Evolutionary conservation across 2,888 invertebrate genomes (phyloP).

Genomic region (Scotopteryx bipunctaria): DNA sequence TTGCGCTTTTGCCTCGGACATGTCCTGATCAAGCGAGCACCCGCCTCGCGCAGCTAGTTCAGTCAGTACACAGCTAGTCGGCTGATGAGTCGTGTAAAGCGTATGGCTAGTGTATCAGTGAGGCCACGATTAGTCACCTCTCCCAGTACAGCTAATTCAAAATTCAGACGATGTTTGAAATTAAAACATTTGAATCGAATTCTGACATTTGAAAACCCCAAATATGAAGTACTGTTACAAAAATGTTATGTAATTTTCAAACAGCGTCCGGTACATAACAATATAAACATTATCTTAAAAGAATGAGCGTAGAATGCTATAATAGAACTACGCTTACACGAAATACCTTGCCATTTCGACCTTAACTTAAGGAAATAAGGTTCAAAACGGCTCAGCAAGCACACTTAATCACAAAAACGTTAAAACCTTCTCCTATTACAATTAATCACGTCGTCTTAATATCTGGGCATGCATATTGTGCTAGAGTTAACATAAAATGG

Average conservation of each 20-base stretch:
- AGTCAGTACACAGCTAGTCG: no score
- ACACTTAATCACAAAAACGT: slow-evolving; percentile 37
- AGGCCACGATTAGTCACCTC: slow-evolving; percentile 44
- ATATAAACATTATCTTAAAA: slow-evolving; percentile 46
- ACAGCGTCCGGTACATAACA: slow-evolving; percentile 55
- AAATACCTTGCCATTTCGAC: slow-evolving; percentile 20
- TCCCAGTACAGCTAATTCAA: slow-evolving; percentile 36
- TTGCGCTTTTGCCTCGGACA: no score
- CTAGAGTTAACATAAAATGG: slow-evolving; percentile 31
- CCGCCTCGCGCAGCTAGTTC: no score
- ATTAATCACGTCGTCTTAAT: slow-evolving; percentile 41
- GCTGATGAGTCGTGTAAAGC: slow-evolving; percentile 21
- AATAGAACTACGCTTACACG: slow-evolving; percentile 37
- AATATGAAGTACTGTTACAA: no score
- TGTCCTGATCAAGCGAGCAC: no score
- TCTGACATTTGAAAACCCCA: no score
- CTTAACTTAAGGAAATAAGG: background rate
- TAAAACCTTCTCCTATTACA: slow-evolving; percentile 36
- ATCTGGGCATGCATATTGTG: slow-evolving; percentile 68
- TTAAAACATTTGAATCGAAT: background rate
- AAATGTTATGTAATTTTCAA: slow-evolving; percentile 34
- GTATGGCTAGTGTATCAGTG: slow-evolving; percentile 27
- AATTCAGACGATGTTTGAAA: slow-evolving; percentile 41
- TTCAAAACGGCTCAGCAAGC: slow-evolving; percentile 25
- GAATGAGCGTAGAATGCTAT: slow-evolving; percentile 50